Evolutionary conservation across 1,140 invertebrate genomes (phyloP), one percentile per base, ranked within the genome.

Genomic region (Drosophila bifasciata): DNA sequence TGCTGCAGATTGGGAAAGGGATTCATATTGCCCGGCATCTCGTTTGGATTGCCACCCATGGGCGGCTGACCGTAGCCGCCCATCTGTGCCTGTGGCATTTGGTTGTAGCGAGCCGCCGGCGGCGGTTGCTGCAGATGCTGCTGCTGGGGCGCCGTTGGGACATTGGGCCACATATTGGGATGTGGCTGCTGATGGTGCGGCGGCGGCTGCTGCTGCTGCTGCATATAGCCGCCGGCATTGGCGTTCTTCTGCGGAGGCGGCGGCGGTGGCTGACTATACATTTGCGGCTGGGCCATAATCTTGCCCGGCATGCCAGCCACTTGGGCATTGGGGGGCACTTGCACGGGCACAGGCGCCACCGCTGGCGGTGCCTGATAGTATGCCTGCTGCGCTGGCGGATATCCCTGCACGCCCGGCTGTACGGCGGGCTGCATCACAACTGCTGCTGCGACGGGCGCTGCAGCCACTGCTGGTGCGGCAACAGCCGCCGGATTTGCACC

Each of bases 241-340:
- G 32, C 32, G 11, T 36, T 9, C 5, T 81, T 81, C 1, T 84
- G 76, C 4, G 73, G 90, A 23, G 89, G 93, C n/a, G 91, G 78
- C n/a, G 93, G 93, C 21, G 93, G 93, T 53, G 93, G 89, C 45
- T 90, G 89, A 43, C 62, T 76, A 17, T 91, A 91, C 63, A 90
- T 64, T 51, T 91, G 89, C 11, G 89, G 85, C 46, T 91, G 90
- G 11, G 76, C 89, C 52, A 70, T 74, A 32, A 91, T 91, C 55
- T 91, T 90, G 11, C 70, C 68, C 9, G 57, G 57, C 6, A 61
- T 11, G 39, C 3, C 49, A 28, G 44, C 19, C 19, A 23, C 13
- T 57, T 0, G 9, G 2, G 44, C 43, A 52, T 32, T 45, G 0
- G 58, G 41, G 28, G 92, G 55, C 23, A 60, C 9, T 39, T 76